These are phyloP conservation scores for Serinus canaria DNA, from an alignment of 2,113 vertebrate species.

Conservation along the genomic window DNA sequence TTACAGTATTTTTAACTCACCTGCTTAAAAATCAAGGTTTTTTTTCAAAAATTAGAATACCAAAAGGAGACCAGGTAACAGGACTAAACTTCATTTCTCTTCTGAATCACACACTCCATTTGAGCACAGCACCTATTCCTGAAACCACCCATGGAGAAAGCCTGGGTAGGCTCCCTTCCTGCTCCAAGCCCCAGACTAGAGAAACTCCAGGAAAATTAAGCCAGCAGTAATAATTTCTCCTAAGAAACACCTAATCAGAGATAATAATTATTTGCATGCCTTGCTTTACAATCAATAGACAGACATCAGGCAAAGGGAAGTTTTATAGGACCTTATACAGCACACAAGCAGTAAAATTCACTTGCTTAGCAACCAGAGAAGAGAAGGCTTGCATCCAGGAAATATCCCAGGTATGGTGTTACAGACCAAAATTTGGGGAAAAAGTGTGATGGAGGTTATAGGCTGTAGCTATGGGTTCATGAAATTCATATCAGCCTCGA, in stretches of 20 bases:
- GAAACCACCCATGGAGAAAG: background rate
- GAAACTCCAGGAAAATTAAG: background rate
- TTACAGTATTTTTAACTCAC: background rate
- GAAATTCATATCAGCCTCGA: background rate
- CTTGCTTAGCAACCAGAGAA: background rate
- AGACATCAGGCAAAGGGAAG: background rate
- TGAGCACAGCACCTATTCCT: background rate
- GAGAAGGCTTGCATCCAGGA: background rate
- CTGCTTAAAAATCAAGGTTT: background rate
- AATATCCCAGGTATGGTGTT: background rate
- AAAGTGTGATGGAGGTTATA: background rate
- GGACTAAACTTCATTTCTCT: background rate
- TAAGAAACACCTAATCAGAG: background rate
- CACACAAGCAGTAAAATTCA: background rate
- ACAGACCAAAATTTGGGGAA: background rate
- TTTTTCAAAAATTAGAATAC: background rate
- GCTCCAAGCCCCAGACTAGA: background rate
- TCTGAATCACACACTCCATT: background rate
- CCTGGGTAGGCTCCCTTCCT: background rate
- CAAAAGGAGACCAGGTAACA: background rate
- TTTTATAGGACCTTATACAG: background rate
- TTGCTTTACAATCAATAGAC: background rate
- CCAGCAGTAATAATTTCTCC: background rate
- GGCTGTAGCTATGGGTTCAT: background rate
- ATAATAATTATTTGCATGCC: background rate